Evolutionary conservation across 2,113 vertebrate species (phyloP), one percentile per base, ranked within the genome.

Genomic region (Paedocypris sp.): DNA sequence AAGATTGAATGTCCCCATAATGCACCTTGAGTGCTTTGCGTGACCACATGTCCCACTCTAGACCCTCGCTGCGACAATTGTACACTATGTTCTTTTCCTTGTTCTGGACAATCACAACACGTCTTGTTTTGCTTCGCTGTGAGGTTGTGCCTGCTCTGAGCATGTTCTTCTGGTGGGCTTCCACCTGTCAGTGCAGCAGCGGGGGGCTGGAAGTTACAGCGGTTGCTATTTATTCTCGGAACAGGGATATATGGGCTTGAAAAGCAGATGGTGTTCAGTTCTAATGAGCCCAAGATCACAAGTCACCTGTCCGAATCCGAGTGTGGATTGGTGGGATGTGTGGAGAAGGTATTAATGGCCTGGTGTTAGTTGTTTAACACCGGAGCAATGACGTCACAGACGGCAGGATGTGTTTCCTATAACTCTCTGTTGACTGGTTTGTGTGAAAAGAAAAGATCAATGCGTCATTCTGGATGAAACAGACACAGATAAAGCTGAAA

Each of bases 171-270:
- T 53, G 35, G 23, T 19, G 18, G 36, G 54, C 33, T 10, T 69
- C 57, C 45, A 42, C 33, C 42, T 32, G 3, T 42, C 45, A 31
- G 39, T 39, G 8, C 22, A 56, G 26, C n/a, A 51, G 11, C 45
- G 23, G 20, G 52, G 51, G 60, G 35, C 16, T 39, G 23, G 33
- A 43, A 29, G 10, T 23, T 66, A 10, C 8, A 18, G 45, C 13
- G 20, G n/a, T 50, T 38, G 50, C 49, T 52, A 45, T 62, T 58
- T 62, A 53, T 38, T 48, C 16, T 26, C 28, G 28, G 26, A 66
- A 31, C 7, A 32, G 46, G 31, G 32, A 35, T 51, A 51, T 59
- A 53, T 47, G 62, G 36, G 22, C 23, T 26, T 25, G 31, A 42
- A 12, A 29, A 33, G 25, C 54, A 58, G 38, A 58, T 58, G 54